These are phyloP conservation scores for Phrynocephalus versicolor DNA, from an alignment of 2,113 vertebrate species.

Conservation along the genomic window DNA sequence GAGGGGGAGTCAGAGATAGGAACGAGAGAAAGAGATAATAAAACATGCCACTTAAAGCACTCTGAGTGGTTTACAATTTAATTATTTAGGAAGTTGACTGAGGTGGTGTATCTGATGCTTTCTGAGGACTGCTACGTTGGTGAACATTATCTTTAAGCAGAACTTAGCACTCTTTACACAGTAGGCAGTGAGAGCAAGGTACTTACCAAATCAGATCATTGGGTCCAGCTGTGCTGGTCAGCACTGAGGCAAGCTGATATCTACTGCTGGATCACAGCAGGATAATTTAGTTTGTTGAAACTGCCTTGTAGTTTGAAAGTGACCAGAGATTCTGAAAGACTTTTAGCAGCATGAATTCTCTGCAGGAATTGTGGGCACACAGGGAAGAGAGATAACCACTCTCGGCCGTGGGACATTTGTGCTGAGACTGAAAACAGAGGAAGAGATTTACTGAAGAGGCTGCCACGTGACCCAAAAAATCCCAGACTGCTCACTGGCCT, in stretches of 20 bases:
- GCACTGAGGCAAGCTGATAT: background rate
- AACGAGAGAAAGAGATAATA: no score
- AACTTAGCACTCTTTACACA: no score
- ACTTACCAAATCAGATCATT: background rate
- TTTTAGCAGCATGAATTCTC: background rate
- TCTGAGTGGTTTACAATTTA: no score
- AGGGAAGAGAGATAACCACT: background rate
- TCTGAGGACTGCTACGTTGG: no score
- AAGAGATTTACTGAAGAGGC: no score
- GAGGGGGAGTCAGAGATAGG: no score
- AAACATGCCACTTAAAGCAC: no score
- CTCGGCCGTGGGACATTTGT: background rate
- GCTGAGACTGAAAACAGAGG: background rate
- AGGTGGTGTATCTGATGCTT: no score
- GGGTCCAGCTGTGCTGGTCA: background rate
- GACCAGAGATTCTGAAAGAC: background rate
- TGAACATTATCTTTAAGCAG: no score
- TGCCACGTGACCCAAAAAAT: background rate
- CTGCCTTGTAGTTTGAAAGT: background rate
- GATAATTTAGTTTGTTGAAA: background rate
- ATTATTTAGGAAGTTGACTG: no score
- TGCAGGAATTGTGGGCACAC: background rate
- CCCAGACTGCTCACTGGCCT: background rate
- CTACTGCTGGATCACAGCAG: background rate
- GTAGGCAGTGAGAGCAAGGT: no score